Evolutionary conservation across 2,113 vertebrate genomes (phyloP), one percentile per base, ranked within the genome.

Genomic region (Colinus virginianus): DNA sequence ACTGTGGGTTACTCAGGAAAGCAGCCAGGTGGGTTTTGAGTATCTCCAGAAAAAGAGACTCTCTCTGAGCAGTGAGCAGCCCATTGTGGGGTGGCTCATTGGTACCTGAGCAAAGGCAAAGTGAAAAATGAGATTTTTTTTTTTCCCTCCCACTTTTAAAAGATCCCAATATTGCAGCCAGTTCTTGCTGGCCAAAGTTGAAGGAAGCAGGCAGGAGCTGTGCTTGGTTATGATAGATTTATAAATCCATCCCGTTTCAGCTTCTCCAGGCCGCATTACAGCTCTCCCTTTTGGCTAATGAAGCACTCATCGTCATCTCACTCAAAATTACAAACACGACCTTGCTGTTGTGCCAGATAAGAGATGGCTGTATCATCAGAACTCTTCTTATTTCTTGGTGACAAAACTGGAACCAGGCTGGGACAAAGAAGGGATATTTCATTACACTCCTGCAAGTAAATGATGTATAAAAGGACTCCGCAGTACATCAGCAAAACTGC

Each of bases 381-480:
- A 70, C 74, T 77, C 7, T 85, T 91, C 89, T 56, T 74, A 72
- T 74, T 78, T 93, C 67, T 94, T 51, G 18, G 30, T 79, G 69
- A 53, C 76, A 90, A 51, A 90, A 78, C 25, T 86, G 26, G 76
- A 86, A 85, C 55, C 22, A 64, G 28, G 18, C 49, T 71, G 72
- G 72, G 85, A 64, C 26, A 85, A 90, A 91, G 46, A 87, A 49
- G 43, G 77, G 63, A 7, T 77, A 74, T 77, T 89, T 95, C 32
- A 75, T 80, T 28, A 53, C 51, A 53, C 9, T 28, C 40, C n/a
- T 91, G 55, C 32, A 94, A 84, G 67, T 77, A 92, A 89, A 61
- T 2, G 1, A 28, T 78, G 32, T 42, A 40, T 56, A 78, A 84
- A 92, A 11, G 20, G 25, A 46, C 71, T 84, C 46, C 49, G 19